Evolutionary conservation across 2,797 vertebrate genomes (phyloP).

Genomic region (Smutsia temminckii): DNA sequence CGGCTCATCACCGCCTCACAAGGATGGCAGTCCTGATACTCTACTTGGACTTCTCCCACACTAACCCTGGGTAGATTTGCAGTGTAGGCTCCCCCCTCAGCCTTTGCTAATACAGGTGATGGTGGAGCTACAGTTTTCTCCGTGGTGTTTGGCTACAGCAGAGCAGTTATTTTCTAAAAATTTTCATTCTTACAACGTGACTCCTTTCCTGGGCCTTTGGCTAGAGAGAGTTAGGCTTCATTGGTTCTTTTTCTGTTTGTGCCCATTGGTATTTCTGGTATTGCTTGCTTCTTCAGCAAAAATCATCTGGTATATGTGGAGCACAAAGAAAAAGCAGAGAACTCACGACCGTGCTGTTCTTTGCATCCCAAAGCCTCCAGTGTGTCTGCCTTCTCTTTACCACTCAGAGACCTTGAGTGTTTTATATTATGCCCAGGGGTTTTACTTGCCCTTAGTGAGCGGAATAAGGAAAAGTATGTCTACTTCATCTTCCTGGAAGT

Average conservation of each 20-base stretch:
- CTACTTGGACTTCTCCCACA: not conserved
- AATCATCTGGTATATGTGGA: not conserved
- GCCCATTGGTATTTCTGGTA: not conserved
- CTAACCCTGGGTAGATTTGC: not conserved
- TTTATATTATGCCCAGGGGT: not conserved
- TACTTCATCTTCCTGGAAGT: not conserved
- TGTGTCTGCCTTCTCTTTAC: not conserved
- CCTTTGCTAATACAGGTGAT: not conserved
- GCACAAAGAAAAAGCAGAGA: not conserved
- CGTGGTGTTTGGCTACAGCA: not conserved
- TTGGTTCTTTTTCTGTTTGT: not conserved
- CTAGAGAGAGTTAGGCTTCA: not conserved
- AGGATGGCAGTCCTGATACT: not conserved
- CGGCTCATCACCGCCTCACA: not conserved
- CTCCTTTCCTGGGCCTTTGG: not conserved
- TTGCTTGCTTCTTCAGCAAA: not conserved
- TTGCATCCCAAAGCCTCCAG: not conserved
- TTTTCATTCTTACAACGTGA: not conserved
- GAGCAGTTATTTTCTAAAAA: not conserved
- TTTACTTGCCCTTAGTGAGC: not conserved
- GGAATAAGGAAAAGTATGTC: not conserved
- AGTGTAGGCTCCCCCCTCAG: not conserved
- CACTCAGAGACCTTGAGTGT: not conserved
- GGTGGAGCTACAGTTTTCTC: not conserved
- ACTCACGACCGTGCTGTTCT: not conserved